These are phyloP conservation scores for Echeneis naucrates DNA, from an alignment of 2,797 vertebrate genomes.

Conservation along the genomic window DNA sequence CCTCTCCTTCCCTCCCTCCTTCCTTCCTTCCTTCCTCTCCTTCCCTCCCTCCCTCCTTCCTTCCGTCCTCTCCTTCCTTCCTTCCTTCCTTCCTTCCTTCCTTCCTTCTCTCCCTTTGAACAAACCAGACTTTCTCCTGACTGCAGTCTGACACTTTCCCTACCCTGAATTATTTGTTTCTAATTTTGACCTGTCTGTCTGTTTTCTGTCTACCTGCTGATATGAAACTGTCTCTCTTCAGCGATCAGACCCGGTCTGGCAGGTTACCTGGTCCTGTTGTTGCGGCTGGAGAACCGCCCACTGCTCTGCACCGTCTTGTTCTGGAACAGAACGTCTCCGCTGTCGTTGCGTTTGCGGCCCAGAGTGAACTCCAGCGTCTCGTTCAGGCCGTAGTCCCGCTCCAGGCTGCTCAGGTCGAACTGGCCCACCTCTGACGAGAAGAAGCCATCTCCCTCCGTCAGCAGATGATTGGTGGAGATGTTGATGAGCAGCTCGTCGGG, in stretches of 20 bases:
- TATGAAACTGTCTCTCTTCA: neutral
- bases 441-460: slow-evolving; percentile 79
- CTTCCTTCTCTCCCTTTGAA: too few relatives aligned
- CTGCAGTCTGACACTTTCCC: too few relatives aligned
- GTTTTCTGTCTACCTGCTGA: neutral
- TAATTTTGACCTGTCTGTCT: neutral
- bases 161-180: neutral
- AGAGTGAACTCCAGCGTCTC: slow-evolving; percentile 89
- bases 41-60: too few relatives aligned
- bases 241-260: neutral
- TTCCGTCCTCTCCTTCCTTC: too few relatives aligned
- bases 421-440: slow-evolving; percentile 83
- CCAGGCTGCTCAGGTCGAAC: slow-evolving; percentile 83
- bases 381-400: slow-evolving; percentile 81
- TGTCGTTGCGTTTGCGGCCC: slow-evolving; percentile 83
- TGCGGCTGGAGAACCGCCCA: slow-evolving; percentile 81
- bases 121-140: too few relatives aligned
- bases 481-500: slow-evolving; percentile 87
- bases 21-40: too few relatives aligned
- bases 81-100: too few relatives aligned
- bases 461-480: slow-evolving; percentile 90
- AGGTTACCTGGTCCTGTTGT: slow-evolving; percentile 93
- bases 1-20: too few relatives aligned
- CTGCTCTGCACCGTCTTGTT: slow-evolving; percentile 84
- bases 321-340: slow-evolving; percentile 82